phyloP scores from a whole-genome alignment of 2,113 vertebrate species.

The Lota lota region DNA sequence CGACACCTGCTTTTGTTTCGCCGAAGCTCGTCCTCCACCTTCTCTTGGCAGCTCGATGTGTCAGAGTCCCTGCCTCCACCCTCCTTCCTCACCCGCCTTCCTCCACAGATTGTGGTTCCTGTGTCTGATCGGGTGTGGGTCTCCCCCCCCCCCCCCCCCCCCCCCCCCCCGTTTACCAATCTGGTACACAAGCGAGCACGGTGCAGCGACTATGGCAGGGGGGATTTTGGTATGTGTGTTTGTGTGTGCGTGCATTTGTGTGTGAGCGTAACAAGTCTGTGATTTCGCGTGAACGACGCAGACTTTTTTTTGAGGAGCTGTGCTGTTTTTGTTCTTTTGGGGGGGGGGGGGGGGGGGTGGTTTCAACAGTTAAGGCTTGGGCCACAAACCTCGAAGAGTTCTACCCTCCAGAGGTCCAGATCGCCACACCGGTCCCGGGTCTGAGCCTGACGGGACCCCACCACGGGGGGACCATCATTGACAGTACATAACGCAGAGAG shows the following conservation, averaged over 20 bases:
- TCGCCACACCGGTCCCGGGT: too few species aligned
- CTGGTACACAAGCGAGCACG: conserved; percentile 39
- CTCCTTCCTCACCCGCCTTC: conserved; percentile 8
- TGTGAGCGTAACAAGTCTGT: neutral
- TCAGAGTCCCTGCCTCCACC: conserved; percentile 31
- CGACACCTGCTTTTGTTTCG: conserved; percentile 29
- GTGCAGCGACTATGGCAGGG: conserved; percentile 3
- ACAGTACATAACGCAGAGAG: neutral
- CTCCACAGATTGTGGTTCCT: conserved; percentile 42
- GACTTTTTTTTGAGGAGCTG: too few species aligned
- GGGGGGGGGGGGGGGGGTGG: conserved; percentile 4
- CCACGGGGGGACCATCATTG: too few species aligned
- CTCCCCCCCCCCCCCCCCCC: conserved; percentile 22
- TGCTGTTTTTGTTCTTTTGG: neutral
- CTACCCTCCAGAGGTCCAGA: too few species aligned
- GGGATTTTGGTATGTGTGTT: conserved; percentile 34
- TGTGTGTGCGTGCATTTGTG: conserved; percentile 13
- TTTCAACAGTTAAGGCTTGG: neutral
- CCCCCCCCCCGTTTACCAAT: conserved; percentile 43
- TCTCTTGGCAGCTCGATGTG: conserved; percentile 63
- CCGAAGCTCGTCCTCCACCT: conserved; percentile 55
- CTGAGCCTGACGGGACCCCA: too few species aligned
- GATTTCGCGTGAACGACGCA: neutral
- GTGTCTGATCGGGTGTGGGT: conserved; percentile 36
- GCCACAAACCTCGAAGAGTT: neutral